Conservation (phyloP, 2,888 invertebrate species). For the Eupeodes latifasciatus region DNA sequence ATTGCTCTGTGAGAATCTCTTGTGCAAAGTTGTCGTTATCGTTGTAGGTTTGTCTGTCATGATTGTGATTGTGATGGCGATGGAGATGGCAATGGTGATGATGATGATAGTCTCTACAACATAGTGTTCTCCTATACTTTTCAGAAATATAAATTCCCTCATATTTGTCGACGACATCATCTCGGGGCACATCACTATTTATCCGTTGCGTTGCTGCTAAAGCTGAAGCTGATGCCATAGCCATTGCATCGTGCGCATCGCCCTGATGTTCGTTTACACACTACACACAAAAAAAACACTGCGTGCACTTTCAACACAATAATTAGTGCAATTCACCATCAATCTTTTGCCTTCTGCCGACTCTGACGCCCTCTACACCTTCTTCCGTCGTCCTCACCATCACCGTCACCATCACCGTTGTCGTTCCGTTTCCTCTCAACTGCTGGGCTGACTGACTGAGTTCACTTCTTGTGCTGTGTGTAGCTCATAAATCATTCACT, state of each 20-base stretch:
- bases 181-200: conserved; percentile 22
- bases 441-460: background rate
- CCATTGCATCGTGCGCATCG: background rate
- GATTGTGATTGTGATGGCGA: background rate
- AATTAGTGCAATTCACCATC: conserved; percentile 66
- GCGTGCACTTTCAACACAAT: conserved; percentile 70
- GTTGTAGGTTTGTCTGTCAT: background rate
- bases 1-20: background rate
- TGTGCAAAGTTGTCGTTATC: conserved; percentile 8
- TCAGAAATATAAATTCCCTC: conserved; percentile 38
- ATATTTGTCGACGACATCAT: conserved; percentile 31
- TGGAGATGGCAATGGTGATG: background rate
- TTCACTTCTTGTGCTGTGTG: conserved; percentile 19
- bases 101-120: conserved; percentile 22
- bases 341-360: conserved; percentile 56
- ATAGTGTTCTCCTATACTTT: conserved; percentile 21
- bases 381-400: background rate
- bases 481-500: conserved; percentile 69
- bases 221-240: background rate
- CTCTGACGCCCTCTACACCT: conserved; percentile 33
- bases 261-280: background rate
- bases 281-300: conserved; percentile 9
- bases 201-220: background rate
- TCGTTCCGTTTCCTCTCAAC: background rate
- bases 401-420: too few relatives aligned